These are phyloP conservation scores for Coelopa frigida DNA, from an alignment of 1,140 invertebrate species.

Conservation along the genomic window DNA sequence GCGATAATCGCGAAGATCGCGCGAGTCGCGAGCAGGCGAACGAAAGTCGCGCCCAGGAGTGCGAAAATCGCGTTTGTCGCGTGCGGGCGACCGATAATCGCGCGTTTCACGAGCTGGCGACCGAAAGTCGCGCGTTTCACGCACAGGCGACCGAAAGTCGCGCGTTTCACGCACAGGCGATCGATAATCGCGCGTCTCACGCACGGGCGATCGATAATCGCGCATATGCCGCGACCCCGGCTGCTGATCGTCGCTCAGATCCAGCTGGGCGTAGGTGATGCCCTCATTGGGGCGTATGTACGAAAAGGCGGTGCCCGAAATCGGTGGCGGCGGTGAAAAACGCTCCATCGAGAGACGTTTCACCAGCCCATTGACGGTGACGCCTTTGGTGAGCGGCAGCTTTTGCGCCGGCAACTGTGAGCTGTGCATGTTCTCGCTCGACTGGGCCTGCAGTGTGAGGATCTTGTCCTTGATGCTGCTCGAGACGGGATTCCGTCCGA, in stretches of 20 bases:
- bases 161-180: constrained; percentile 27
- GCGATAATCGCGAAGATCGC: constrained; percentile 1
- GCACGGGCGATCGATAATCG: constrained; percentile 7
- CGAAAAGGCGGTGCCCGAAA: constrained; percentile 44
- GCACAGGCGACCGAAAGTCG: too few species aligned
- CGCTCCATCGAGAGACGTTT: constrained; percentile 57
- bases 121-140: too few species aligned
- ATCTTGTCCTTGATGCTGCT: constrained; percentile 34
- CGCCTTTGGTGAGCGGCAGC: constrained; percentile 55
- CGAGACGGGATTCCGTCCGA: constrained; percentile 43
- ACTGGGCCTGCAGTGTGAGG: constrained; percentile 45
- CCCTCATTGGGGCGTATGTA: constrained; percentile 44
- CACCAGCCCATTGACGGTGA: constrained; percentile 57
- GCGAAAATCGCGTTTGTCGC: constrained; percentile 14
- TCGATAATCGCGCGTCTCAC: constrained; percentile 21
- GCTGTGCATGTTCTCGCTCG: constrained; percentile 57
- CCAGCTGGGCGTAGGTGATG: constrained; percentile 70
- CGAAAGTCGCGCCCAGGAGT: constrained; percentile 14
- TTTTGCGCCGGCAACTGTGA: constrained; percentile 58
- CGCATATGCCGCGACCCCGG: constrained; percentile 8
- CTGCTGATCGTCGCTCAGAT: constrained; percentile 37
- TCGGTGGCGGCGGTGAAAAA: constrained; percentile 54
- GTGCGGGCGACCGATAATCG: constrained; percentile 16
- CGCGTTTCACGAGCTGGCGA: too few species aligned
- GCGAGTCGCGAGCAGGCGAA: too few species aligned